Conservation (phyloP, 2,113 vertebrate genomes). For the Struthio camelus region DNA sequence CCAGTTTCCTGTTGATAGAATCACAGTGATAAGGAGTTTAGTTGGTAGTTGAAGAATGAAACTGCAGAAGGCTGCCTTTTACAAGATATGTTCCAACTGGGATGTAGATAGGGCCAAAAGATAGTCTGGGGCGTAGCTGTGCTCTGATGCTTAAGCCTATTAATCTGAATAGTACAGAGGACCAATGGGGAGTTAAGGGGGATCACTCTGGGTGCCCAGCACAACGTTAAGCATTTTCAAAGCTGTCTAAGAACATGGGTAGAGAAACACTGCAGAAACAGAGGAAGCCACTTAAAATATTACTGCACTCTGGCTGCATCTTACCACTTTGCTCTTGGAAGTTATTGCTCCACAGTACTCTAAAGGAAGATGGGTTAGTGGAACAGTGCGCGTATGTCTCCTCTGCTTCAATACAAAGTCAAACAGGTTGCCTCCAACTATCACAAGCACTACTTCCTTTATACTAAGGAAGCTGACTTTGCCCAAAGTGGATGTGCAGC, state of each 20-base stretch:
- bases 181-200: not conserved
- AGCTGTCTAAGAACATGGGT: not conserved
- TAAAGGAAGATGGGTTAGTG: conserved; percentile 17
- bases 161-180: not conserved
- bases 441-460: too few relatives aligned
- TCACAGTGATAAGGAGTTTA: conserved; percentile 62
- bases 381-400: not conserved
- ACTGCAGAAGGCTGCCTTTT: conserved; percentile 39
- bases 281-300: conserved; percentile 45
- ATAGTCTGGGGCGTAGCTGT: not conserved
- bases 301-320: conserved; percentile 31
- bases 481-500: not conserved
- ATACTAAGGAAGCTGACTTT: not conserved
- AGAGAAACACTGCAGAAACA: not conserved
- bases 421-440: not conserved
- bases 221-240: not conserved
- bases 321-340: conserved; percentile 16
- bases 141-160: not conserved
- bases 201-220: not conserved
- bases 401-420: not conserved
- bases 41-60: conserved; percentile 57
- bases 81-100: conserved; percentile 2
- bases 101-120: not conserved
- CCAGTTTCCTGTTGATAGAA: conserved; percentile 69
- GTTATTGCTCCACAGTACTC: conserved; percentile 42